A percentile compares a stretch with the other conserved stretches of the same genome.
These are phyloP conservation scores for Sula dactylatra DNA, from an alignment of 2,113 vertebrate genomes.

Conservation along the genomic window DNA sequence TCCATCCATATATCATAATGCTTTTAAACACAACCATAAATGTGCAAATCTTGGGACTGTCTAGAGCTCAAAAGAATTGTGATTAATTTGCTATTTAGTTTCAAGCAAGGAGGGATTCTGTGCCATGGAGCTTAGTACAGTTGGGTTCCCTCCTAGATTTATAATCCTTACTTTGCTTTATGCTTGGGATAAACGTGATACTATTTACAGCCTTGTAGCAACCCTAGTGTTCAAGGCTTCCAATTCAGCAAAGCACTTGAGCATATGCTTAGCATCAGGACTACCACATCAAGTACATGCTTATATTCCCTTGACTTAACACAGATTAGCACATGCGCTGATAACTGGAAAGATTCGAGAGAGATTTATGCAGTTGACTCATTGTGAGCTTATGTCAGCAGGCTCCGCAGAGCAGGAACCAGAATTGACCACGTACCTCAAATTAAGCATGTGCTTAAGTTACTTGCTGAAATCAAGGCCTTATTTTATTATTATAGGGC, in stretches of 20 bases:
- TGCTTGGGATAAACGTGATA: background rate
- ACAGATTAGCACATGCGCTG: background rate
- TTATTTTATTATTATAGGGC: background rate
- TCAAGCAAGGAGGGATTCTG: background rate
- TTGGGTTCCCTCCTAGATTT: background rate
- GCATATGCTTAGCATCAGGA: constrained; percentile 11
- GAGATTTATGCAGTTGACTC: background rate
- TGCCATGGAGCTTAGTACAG: background rate
- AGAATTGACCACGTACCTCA: background rate
- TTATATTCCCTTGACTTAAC: background rate
- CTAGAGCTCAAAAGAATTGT: background rate
- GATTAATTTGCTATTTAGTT: background rate
- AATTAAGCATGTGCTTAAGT: background rate
- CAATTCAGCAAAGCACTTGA: constrained; percentile 8
- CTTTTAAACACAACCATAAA: background rate
- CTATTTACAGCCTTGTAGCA: background rate
- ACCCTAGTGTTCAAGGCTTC: background rate
- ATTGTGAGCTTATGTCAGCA: background rate
- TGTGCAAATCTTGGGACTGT: background rate
- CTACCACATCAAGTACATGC: background rate
- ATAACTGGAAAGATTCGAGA: background rate
- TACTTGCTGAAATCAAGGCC: background rate
- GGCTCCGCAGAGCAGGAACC: background rate
- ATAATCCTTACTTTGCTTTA: background rate
- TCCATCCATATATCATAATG: background rate